These are phyloP conservation scores for Corythornis vintsioides DNA, from an alignment of 2,113 vertebrate species.

Conservation along the genomic window DNA sequence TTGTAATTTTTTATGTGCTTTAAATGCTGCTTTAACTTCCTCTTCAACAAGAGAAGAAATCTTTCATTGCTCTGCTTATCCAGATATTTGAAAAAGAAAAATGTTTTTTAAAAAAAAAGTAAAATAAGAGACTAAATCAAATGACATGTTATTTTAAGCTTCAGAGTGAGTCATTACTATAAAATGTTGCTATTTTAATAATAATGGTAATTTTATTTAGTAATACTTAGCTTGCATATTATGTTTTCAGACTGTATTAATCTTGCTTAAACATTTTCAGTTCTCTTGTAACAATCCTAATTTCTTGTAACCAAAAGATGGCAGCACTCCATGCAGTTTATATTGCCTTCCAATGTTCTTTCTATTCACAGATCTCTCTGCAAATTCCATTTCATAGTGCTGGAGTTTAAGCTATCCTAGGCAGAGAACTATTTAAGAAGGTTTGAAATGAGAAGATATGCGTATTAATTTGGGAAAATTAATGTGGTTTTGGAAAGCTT, in stretches of 20 bases:
- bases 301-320: slow-evolving; percentile 62
- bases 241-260: neutral
- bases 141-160: neutral
- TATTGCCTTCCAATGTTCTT: neutral
- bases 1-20: neutral
- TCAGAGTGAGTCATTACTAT: neutral
- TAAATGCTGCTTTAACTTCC: neutral
- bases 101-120: neutral
- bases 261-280: neutral
- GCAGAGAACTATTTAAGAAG: neutral
- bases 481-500: neutral
- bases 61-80: slow-evolving; percentile 15
- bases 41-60: slow-evolving; percentile 15
- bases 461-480: neutral
- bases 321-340: slow-evolving; percentile 45
- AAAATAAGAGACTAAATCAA: neutral
- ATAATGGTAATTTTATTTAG: neutral
- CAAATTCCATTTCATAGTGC: neutral
- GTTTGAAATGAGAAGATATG: neutral
- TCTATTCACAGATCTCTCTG: neutral
- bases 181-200: neutral
- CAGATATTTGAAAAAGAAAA: neutral
- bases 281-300: slow-evolving; percentile 16
- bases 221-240: neutral
- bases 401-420: neutral